Conservation (phyloP, 2,888 invertebrate genomes). For the Eumacrocentrus americanus region DNA sequence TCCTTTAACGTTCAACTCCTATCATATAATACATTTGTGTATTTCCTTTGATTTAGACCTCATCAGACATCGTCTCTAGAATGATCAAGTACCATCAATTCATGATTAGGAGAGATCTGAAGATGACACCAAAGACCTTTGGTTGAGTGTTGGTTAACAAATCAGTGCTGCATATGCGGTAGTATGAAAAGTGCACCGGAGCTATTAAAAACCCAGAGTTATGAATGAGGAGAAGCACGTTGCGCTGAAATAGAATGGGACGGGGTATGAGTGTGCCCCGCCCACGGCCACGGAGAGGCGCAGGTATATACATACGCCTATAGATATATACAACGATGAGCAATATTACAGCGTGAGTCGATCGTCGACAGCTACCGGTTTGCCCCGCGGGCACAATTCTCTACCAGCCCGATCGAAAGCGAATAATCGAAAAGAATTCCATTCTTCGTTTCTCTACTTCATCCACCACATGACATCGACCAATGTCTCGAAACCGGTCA, state of each 20-base stretch:
- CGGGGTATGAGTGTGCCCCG: slow-evolving; percentile 49
- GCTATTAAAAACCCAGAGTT: slow-evolving; percentile 59
- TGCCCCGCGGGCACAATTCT: not conserved
- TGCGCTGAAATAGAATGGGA: slow-evolving; percentile 59
- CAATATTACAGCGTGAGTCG: not conserved
- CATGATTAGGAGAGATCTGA: no score
- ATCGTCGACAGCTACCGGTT: slow-evolving; percentile 19
- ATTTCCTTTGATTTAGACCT: no score
- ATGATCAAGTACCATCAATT: no score
- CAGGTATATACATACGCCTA: not conserved
- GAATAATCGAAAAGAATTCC: not conserved
- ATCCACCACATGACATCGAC: slow-evolving; percentile 38
- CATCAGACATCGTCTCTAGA: no score
- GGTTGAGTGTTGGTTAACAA: not conserved
- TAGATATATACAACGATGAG: not conserved
- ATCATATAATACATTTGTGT: no score
- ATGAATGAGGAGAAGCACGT: slow-evolving; percentile 55
- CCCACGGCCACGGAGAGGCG: slow-evolving; percentile 44
- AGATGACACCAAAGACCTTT: no score
- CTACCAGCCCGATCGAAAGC: not conserved
- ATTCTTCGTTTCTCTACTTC: not conserved
- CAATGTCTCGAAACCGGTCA: slow-evolving; percentile 41
- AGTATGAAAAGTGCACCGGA: slow-evolving; percentile 21
- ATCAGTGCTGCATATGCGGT: slow-evolving; percentile 14
- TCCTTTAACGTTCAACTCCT: no score